Evolutionary conservation across 2,113 vertebrate species (phyloP).

Genomic region (Pongo abelii): DNA sequence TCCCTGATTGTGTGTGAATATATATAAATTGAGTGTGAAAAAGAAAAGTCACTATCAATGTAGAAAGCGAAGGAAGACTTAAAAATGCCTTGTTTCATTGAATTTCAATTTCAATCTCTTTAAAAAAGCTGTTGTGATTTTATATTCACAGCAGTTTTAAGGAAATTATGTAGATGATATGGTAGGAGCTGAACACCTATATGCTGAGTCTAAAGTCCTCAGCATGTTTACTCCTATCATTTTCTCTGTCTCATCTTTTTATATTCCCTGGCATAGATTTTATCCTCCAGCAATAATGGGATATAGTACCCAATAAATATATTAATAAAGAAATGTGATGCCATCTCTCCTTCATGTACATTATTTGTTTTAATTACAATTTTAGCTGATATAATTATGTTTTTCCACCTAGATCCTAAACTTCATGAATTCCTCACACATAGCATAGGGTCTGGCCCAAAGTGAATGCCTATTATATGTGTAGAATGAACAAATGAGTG

Average conservation of each 20-base stretch:
- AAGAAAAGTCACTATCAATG: neutral
- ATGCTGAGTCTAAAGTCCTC: neutral
- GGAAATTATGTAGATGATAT: neutral
- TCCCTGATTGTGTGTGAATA: too few species aligned
- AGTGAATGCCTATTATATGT: neutral
- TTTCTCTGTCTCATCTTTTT: neutral
- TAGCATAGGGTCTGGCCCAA: neutral
- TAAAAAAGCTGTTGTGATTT: neutral
- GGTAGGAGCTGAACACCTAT: neutral
- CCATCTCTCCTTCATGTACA: neutral
- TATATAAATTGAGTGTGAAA: neutral
- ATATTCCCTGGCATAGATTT: neutral
- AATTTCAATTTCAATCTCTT: neutral
- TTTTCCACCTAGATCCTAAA: neutral
- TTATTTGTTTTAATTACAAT: neutral
- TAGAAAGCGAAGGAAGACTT: neutral
- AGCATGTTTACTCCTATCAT: neutral
- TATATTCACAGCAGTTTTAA: neutral
- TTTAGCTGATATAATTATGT: neutral
- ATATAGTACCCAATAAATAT: neutral
- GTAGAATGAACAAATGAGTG: neutral
- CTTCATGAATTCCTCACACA: neutral
- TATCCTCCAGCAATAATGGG: neutral
- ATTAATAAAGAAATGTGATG: neutral
- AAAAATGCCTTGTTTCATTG: neutral